Evolutionary conservation across 2,888 invertebrate genomes (phyloP).

Genomic region (Microctonus brassicae): DNA sequence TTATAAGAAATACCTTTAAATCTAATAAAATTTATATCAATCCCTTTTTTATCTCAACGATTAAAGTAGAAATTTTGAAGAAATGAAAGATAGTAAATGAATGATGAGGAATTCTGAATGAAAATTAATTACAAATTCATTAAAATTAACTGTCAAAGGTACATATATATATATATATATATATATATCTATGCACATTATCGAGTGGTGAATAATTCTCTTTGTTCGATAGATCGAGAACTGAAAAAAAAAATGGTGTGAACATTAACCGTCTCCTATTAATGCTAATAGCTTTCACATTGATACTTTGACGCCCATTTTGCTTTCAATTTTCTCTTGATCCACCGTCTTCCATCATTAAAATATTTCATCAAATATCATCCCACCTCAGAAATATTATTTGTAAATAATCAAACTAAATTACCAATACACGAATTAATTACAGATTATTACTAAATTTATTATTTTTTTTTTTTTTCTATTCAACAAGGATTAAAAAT

Average conservation of each 20-base stretch:
- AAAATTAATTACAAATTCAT: not conserved
- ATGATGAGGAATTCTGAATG: not conserved
- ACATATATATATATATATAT: too few species aligned
- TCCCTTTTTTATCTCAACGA: too few species aligned
- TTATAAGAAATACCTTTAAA: too few species aligned
- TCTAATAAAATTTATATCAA: too few species aligned
- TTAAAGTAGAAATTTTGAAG: too few species aligned
- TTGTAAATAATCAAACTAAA: too few species aligned
- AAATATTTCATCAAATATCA: not conserved
- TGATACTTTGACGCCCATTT: conserved; percentile 44
- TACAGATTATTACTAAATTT: too few species aligned
- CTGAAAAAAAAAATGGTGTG: not conserved
- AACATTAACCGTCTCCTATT: conserved; percentile 46
- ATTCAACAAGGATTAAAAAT: too few species aligned
- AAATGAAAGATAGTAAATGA: too few species aligned
- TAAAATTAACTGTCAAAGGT: not conserved
- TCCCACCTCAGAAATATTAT: not conserved
- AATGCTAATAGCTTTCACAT: conserved; percentile 52
- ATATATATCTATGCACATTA: not conserved
- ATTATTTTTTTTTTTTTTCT: too few species aligned
- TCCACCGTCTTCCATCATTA: not conserved
- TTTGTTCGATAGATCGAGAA: not conserved
- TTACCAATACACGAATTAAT: too few species aligned
- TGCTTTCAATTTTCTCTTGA: not conserved
- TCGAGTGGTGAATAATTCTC: not conserved